Conservation (phyloP, 30 jellyfish, hydroid and myxozoan species). For the Chironex yamaguchii region DNA sequence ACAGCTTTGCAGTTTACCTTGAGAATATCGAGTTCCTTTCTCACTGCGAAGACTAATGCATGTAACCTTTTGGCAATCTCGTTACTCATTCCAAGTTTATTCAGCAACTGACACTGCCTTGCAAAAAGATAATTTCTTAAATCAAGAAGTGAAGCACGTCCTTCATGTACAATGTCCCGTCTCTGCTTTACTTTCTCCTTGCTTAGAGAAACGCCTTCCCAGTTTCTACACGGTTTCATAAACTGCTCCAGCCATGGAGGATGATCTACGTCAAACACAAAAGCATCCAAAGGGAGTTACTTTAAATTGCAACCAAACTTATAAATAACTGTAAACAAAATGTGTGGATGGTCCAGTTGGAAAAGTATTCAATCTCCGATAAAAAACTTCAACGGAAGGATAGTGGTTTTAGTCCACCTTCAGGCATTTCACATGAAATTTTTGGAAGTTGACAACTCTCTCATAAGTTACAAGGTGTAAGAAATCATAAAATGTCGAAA, state of each 20-base stretch:
- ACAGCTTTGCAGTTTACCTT: conserved; percentile 56
- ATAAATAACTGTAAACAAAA: background rate
- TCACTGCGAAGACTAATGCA: conserved; percentile 80
- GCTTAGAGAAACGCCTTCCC: conserved; percentile 89
- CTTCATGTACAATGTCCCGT: conserved; percentile 71
- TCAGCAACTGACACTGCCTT: conserved; percentile 84
- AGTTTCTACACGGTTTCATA: conserved; percentile 32
- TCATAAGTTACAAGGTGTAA: no score
- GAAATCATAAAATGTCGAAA: no score
- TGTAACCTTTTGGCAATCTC: conserved; percentile 79
- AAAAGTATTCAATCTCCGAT: no score
- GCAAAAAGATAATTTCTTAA: conserved; percentile 84
- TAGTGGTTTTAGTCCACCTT: no score
- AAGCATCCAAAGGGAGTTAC: background rate
- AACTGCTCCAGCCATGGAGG: conserved; percentile 90
- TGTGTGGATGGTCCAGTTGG: no score
- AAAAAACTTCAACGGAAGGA: no score
- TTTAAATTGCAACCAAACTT: background rate
- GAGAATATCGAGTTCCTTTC: conserved; percentile 76
- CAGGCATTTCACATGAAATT: no score
- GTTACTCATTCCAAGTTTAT: conserved; percentile 60
- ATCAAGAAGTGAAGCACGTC: conserved; percentile 84
- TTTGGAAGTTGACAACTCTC: no score
- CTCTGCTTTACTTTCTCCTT: conserved; percentile 39
- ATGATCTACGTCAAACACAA: conserved; percentile 50